Conservation (phyloP, 2,797 vertebrate species). For the Lateolabrax maculatus region DNA sequence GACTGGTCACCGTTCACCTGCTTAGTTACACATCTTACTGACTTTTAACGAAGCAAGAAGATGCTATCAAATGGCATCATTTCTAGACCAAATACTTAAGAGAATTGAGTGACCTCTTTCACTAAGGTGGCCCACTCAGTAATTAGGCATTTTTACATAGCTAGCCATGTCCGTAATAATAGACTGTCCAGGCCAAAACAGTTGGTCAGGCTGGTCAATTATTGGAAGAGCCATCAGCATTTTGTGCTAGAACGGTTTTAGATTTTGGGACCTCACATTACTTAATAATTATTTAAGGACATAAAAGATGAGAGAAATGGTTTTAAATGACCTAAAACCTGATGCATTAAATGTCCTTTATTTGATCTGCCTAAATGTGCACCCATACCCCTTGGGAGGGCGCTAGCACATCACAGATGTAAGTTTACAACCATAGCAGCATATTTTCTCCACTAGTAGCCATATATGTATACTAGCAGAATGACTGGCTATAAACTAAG, state of each 20-base stretch:
- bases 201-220: not conserved
- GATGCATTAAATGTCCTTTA: not conserved
- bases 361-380: not conserved
- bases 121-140: too few relatives aligned
- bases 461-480: too few relatives aligned
- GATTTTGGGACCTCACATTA: too few relatives aligned
- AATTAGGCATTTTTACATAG: not conserved
- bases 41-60: too few relatives aligned
- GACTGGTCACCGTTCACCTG: too few relatives aligned
- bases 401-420: not conserved
- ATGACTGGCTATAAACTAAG: not conserved
- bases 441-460: slow-evolving; percentile 3
- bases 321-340: too few relatives aligned
- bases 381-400: not conserved
- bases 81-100: too few relatives aligned
- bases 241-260: too few relatives aligned
- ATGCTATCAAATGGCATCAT: too few relatives aligned
- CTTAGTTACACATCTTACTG: too few relatives aligned
- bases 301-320: not conserved
- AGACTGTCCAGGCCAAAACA: not conserved
- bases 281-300: not conserved
- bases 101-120: too few relatives aligned
- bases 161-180: not conserved
- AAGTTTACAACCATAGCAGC: not conserved
- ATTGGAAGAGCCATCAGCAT: not conserved